Evolutionary conservation across 2,888 invertebrate species (phyloP).

Genomic region (Latheticus oryzae): DNA sequence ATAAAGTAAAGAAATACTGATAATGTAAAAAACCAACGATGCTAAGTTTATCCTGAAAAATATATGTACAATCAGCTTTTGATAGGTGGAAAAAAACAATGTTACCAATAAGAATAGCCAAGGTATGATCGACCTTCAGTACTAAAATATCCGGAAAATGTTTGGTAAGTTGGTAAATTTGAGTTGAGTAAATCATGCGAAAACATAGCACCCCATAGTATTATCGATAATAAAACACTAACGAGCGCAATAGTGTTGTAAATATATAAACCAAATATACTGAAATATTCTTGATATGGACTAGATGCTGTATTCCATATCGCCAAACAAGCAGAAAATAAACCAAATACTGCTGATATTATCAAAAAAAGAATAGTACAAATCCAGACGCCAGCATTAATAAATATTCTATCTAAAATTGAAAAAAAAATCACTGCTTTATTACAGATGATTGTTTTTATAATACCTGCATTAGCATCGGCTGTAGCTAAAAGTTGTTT

Average conservation of each 20-base stretch:
- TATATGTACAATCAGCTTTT: no score
- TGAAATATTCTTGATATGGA: slow-evolving; percentile 71
- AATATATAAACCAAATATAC: slow-evolving; percentile 71
- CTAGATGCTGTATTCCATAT: slow-evolving; percentile 71
- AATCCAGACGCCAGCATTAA: slow-evolving; percentile 68
- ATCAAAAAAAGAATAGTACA: slow-evolving; percentile 69
- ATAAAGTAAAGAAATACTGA: slow-evolving; percentile 60
- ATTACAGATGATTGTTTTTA: not conserved
- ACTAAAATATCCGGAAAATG: slow-evolving; percentile 55
- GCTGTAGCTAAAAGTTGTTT: not conserved
- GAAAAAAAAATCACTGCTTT: slow-evolving; percentile 4
- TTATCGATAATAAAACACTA: slow-evolving; percentile 56
- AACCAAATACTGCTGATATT: slow-evolving; percentile 67
- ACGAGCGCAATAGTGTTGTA: slow-evolving; percentile 70
- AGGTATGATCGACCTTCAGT: slow-evolving; percentile 59
- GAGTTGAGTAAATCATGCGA: slow-evolving; percentile 58
- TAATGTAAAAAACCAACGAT: slow-evolving; percentile 53
- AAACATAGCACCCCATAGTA: slow-evolving; percentile 64
- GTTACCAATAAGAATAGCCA: slow-evolving; percentile 67
- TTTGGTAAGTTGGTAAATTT: slow-evolving; percentile 61
- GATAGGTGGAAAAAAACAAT: slow-evolving; percentile 24
- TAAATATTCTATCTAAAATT: slow-evolving; percentile 52
- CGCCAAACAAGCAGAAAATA: slow-evolving; percentile 67
- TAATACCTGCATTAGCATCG: not conserved
- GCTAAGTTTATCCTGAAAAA: slow-evolving; percentile 60